Evolutionary conservation across 2,888 invertebrate genomes (phyloP).

Genomic region (Chymomyza amoena): DNA sequence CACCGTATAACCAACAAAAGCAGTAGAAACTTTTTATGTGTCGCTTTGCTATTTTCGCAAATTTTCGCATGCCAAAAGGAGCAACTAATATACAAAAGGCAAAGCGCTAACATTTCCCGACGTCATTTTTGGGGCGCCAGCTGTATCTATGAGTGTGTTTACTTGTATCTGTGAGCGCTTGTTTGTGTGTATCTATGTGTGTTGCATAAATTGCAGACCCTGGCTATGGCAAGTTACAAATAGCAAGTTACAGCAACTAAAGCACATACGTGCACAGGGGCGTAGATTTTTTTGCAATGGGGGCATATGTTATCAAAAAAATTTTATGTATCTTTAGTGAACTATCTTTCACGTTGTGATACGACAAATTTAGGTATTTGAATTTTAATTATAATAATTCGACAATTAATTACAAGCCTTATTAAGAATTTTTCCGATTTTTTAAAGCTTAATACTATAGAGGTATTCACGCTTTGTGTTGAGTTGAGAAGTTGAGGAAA

Average conservation of each 20-base stretch:
- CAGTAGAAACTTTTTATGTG: slow-evolving; percentile 30
- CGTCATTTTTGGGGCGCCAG: slow-evolving; percentile 49
- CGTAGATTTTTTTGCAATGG: neutral
- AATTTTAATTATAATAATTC: no score
- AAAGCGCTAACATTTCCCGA: slow-evolving; percentile 24
- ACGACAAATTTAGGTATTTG: no score
- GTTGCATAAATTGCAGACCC: slow-evolving; percentile 61
- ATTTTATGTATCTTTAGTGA: no score
- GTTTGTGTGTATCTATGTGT: neutral
- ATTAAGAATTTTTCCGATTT: no score
- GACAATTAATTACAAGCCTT: no score
- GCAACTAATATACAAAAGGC: slow-evolving; percentile 21
- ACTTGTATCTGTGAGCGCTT: neutral
- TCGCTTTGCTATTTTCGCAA: slow-evolving; percentile 65
- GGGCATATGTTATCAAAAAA: neutral
- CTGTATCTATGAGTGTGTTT: neutral
- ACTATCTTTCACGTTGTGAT: no score
- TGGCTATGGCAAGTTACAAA: neutral
- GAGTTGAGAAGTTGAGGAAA: no score
- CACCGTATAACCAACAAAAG: slow-evolving; percentile 13
- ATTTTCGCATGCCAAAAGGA: slow-evolving; percentile 59
- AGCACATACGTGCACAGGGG: neutral
- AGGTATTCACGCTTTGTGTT: no score
- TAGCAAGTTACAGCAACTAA: neutral
- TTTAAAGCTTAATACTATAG: no score